Evolutionary conservation across 2,888 invertebrate genomes (phyloP).

Genomic region (Pachymerium ferrugineum): DNA sequence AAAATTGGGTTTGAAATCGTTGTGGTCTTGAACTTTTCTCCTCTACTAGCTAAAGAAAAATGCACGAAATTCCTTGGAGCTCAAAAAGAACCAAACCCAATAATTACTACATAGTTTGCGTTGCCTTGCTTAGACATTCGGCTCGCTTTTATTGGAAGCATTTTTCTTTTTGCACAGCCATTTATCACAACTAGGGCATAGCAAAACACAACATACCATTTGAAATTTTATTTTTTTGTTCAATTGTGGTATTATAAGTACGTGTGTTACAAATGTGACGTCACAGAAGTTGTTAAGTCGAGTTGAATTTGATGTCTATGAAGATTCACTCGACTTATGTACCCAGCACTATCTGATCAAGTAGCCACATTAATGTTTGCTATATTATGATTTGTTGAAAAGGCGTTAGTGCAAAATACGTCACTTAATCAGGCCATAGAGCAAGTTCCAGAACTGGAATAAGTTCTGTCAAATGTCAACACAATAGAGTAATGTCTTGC

Average conservation of each 20-base stretch:
- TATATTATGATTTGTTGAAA: too few relatives aligned
- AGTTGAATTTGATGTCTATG: too few relatives aligned
- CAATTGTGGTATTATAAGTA: background rate
- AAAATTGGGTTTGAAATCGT: background rate
- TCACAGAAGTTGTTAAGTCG: too few relatives aligned
- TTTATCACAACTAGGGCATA: conserved; percentile 8
- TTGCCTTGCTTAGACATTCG: background rate
- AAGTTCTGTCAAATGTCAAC: too few relatives aligned
- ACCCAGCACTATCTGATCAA: too few relatives aligned
- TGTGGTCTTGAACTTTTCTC: background rate
- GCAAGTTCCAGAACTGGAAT: too few relatives aligned
- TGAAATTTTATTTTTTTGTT: background rate
- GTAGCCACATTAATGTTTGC: too few relatives aligned
- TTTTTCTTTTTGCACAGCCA: background rate
- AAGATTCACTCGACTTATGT: too few relatives aligned
- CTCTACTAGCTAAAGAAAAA: background rate
- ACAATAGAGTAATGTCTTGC: too few relatives aligned
- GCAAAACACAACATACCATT: background rate
- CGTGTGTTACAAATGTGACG: too few relatives aligned
- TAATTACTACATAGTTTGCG: background rate
- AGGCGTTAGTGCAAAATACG: too few relatives aligned
- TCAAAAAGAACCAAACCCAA: conserved; percentile 7
- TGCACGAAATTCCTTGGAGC: conserved; percentile 8
- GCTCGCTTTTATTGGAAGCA: background rate
- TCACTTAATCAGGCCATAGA: too few relatives aligned